Conservation (phyloP, 1,140 invertebrate genomes). For the Drosophila pandora region DNA sequence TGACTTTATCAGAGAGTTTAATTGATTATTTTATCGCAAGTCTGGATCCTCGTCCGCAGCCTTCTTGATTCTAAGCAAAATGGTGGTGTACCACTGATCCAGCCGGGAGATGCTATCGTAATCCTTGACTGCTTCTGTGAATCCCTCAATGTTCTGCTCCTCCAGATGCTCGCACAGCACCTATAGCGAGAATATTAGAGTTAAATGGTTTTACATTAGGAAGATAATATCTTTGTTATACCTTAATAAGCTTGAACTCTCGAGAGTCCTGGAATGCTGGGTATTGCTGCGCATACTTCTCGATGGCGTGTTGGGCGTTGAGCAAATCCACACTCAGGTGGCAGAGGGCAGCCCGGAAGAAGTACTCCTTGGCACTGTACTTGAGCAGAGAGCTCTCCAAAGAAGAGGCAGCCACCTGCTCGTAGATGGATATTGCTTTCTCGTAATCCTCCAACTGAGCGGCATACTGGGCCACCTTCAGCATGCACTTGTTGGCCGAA, state of each 20-base stretch:
- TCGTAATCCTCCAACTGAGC: slow-evolving; percentile 98
- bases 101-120: slow-evolving; percentile 98
- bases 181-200: slow-evolving; percentile 84
- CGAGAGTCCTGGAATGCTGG: slow-evolving; percentile 98
- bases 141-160: slow-evolving; percentile 97
- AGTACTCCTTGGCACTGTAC: slow-evolving; percentile 99
- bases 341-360: slow-evolving; percentile 95
- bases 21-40: slow-evolving; percentile 86
- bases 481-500: slow-evolving; percentile 98
- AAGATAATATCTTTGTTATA: slow-evolving; percentile 84
- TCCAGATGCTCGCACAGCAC: slow-evolving; percentile 95
- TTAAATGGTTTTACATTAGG: neutral
- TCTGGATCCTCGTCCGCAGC: slow-evolving; percentile 94
- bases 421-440: slow-evolving; percentile 98
- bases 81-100: slow-evolving; percentile 99
- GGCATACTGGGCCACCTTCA: slow-evolving; percentile 98
- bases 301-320: slow-evolving; percentile 96
- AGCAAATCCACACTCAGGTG: slow-evolving; percentile 97
- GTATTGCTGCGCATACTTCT: slow-evolving; percentile 97
- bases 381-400: slow-evolving; percentile 98
- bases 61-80: slow-evolving; percentile 98
- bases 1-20: slow-evolving; percentile 47
- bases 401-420: slow-evolving; percentile 96
- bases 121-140: slow-evolving; percentile 97
- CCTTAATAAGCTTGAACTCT: slow-evolving; percentile 97